phyloP scores from a whole-genome alignment of 2,797 vertebrate species.

The Spinus olivaceus region DNA sequence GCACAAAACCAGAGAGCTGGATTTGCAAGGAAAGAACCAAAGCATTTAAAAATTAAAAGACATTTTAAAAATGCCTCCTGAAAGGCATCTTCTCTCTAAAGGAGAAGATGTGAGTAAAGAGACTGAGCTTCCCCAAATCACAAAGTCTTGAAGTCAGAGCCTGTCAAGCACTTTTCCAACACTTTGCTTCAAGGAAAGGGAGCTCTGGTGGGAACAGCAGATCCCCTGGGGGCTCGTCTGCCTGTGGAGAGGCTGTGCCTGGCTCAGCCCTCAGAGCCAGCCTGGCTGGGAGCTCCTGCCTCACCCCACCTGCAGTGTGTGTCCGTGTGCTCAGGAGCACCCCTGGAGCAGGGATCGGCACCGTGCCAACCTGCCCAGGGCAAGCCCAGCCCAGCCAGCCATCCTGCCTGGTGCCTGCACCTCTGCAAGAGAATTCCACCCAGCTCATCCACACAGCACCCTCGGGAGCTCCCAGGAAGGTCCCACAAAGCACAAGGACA shows the following conservation, averaged over 20 bases:
- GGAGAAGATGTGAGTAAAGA: not conserved
- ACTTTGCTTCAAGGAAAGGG: not conserved
- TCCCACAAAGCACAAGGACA: not conserved
- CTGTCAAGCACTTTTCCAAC: not conserved
- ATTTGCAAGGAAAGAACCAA: not conserved
- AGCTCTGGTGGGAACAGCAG: not conserved
- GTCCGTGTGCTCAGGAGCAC: accelerated
- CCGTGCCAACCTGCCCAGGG: accelerated
- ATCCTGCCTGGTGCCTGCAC: accelerated
- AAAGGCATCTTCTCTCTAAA: not conserved
- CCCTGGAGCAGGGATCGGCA: not conserved
- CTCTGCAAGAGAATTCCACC: accelerated
- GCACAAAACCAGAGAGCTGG: not conserved
- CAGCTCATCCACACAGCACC: not conserved
- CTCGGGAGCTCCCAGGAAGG: not conserved
- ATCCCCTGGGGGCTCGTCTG: not conserved
- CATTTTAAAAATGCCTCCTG: not conserved
- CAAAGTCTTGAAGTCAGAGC: not conserved
- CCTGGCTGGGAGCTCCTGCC: not conserved
- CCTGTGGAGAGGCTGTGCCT: accelerated
- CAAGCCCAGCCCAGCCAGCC: not conserved
- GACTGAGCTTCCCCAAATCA: not conserved
- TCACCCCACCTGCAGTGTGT: not conserved
- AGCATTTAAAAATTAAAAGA: conserved; percentile 46
- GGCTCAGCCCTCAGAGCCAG: not conserved